These are phyloP conservation scores for Aplidium turbinatum DNA, from an alignment of 23 tunicate genomes.

Conservation along the genomic window DNA sequence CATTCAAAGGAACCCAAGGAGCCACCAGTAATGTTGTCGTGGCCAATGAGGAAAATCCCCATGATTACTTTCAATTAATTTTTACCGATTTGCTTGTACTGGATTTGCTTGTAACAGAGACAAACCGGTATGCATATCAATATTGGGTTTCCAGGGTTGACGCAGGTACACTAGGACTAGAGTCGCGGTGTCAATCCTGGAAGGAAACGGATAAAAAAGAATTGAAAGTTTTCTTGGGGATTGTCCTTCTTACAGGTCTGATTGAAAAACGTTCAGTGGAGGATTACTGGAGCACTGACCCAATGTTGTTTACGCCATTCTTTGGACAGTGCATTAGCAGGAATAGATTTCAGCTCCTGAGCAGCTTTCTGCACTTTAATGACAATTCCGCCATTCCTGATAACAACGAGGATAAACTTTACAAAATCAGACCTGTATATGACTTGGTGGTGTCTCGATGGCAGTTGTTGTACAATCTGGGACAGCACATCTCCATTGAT, in stretches of 20 bases:
- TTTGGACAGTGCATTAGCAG: conserved; percentile 17
- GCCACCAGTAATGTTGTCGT: conserved; percentile 8
- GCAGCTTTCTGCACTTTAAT: conserved; percentile 21
- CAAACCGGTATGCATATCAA: conserved; percentile 32
- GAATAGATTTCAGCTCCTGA: conserved; percentile 27
- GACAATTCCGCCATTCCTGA: conserved; percentile 12
- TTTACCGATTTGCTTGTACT: conserved; percentile 6
- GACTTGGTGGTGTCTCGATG: conserved; percentile 6
- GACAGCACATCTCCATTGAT: conserved; percentile 37
- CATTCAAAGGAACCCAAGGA: conserved; percentile 20
- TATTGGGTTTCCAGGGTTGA: too few species aligned
- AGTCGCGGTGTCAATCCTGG: background rate
- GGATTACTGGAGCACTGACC: conserved; percentile 7
- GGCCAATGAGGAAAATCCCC: conserved; percentile 13
- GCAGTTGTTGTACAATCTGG: conserved; percentile 18
- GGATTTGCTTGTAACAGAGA: conserved; percentile 8
- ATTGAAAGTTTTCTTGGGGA: conserved; percentile 17
- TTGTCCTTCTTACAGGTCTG: conserved; percentile 21
- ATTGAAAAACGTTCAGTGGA: conserved; percentile 8
- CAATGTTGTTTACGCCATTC: conserved; percentile 1
- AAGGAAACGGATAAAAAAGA: background rate
- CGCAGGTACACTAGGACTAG: too few species aligned
- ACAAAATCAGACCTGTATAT: conserved; percentile 28
- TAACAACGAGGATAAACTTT: conserved; percentile 6
- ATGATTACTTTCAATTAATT: conserved; percentile 5